Evolutionary conservation across 2,797 vertebrate genomes (phyloP).

Genomic region (Sebastes nivosus): DNA sequence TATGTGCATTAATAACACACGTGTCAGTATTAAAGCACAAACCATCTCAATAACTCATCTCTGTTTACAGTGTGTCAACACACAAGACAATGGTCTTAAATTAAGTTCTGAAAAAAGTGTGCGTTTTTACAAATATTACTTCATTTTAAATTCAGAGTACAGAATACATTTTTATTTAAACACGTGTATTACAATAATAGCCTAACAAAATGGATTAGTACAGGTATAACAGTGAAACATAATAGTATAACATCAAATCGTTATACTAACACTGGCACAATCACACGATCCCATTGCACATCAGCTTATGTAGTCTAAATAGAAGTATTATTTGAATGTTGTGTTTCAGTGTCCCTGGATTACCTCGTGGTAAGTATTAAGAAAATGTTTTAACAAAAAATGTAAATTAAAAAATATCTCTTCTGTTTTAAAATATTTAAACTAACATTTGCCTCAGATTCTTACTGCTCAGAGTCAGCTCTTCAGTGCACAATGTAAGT

Average conservation of each 20-base stretch:
- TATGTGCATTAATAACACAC: slow-evolving; percentile 28
- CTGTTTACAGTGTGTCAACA: slow-evolving; percentile 4
- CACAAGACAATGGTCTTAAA: not conserved
- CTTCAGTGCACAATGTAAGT: not conserved
- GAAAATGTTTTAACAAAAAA: not conserved
- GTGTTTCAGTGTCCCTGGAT: not conserved
- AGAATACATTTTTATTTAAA: not conserved
- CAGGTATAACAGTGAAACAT: not conserved
- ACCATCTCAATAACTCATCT: not conserved
- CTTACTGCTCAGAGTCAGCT: not conserved
- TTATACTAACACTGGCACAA: not conserved
- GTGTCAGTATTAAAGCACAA: slow-evolving; percentile 8
- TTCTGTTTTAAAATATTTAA: not conserved
- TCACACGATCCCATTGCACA: no score
- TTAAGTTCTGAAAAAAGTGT: not conserved
- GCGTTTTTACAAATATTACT: not conserved
- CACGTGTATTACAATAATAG: not conserved
- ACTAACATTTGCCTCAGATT: not conserved
- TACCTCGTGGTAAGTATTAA: not conserved
- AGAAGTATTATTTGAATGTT: not conserved
- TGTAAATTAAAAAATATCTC: not conserved
- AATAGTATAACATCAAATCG: not conserved
- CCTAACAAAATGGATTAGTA: not conserved
- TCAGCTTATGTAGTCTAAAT: no score
- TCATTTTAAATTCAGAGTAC: not conserved